Evolutionary conservation across 92 coral and sea anemone species (phyloP).

Genomic region (Umimayanthus chanpuru): DNA sequence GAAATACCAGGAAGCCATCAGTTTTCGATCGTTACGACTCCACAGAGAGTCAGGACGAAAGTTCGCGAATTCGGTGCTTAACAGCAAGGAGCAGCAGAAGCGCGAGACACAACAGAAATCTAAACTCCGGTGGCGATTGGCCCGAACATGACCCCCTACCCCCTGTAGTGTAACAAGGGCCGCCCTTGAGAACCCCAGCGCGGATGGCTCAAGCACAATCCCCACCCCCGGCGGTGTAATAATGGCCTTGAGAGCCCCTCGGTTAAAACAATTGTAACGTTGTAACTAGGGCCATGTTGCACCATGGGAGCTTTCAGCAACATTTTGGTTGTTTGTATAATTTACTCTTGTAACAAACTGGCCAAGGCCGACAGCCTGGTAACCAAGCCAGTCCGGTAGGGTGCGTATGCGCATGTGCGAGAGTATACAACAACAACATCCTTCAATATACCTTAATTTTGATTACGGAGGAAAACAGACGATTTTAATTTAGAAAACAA

Average conservation of each 20-base stretch:
- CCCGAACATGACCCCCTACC: background rate
- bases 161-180: slow-evolving; percentile 15
- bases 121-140: background rate
- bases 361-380: too few relatives aligned
- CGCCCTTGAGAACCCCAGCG: background rate
- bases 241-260: background rate
- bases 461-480: too few relatives aligned
- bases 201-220: background rate
- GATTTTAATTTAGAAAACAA: too few relatives aligned
- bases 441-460: too few relatives aligned
- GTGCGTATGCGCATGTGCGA: too few relatives aligned
- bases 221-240: slow-evolving; percentile 21
- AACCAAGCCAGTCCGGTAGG: too few relatives aligned
- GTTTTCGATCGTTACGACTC: slow-evolving; percentile 2
- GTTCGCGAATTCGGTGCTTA: background rate
- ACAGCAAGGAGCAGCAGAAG: slow-evolving; percentile 22
- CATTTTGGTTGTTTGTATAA: too few relatives aligned
- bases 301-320: too few relatives aligned
- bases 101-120: background rate
- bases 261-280: too few relatives aligned
- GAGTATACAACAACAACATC: too few relatives aligned
- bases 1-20: background rate
- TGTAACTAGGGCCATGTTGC: too few relatives aligned
- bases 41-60: slow-evolving; percentile 9
- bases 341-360: too few relatives aligned